Base-by-base conservation (phyloP, 2,113 vertebrate genomes). In the Hyaena hyaena region DNA sequence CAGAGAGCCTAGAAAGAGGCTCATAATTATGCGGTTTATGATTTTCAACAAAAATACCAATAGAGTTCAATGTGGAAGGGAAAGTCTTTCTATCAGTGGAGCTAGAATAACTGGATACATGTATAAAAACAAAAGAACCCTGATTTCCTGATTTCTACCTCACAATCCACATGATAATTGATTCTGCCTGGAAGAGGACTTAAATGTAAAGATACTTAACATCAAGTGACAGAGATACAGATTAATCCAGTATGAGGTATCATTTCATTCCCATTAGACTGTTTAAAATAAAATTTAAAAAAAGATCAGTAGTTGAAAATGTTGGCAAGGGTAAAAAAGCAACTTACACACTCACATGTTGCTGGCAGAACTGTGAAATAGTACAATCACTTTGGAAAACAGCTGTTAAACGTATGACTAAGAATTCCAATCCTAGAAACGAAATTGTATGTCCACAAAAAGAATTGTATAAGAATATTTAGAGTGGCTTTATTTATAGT, bases 21-120 rank as follows among this genome's bases (percentile, higher is more conserved):
- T 16, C 15, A n/a, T 88, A 66, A 80, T 94, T 58, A 96, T 84
- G 45, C 3, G 66, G 33, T 74, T 31, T 93, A 95, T 92, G 69
- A 79, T 43, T 96, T 91, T 92, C 31, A 84, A 45, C 33, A 88
- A 53, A 95, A 5, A 10, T 58, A 33, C 39, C 15, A 90, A 82
- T 21, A 58, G 2, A 71, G 21, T 91, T 96, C 55, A 88, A 33
- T 58, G 65, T 2, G 2, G 7, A 77, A 74, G 33, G 50, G 2
- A 61, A 73, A 73, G 2, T 83, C 5, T 90, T 93, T 88, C 53
- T n/a, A 23, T 19, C 16, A 48, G 1, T 5, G 26, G 71, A 31
- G 19, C 35, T 63, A 35, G 19, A 71, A 9, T 31, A 65, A 71
- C 17, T 84, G 23, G n/a, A 79, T 31, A 31, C 21, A 24, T 4